phyloP scores from a whole-genome alignment of 2,797 vertebrate genomes.

The Apodemus agrarius region DNA sequence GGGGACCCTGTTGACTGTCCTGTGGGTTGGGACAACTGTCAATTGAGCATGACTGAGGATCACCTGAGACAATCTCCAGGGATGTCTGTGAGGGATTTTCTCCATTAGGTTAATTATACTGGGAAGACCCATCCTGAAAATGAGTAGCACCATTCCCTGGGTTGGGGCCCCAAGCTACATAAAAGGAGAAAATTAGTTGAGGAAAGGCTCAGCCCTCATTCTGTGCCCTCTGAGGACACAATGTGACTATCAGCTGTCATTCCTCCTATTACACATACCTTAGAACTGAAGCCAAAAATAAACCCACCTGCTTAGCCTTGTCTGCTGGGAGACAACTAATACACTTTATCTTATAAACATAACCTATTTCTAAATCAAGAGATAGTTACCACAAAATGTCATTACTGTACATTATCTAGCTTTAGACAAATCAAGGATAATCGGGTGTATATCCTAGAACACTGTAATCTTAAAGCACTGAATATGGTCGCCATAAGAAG shows the following conservation, averaged over 20 bases:
- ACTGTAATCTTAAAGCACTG: not conserved
- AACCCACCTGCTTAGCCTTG: not conserved
- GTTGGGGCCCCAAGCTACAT: not conserved
- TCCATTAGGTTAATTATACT: not conserved
- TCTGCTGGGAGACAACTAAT: not conserved
- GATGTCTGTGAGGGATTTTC: not conserved
- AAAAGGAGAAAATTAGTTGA: not conserved
- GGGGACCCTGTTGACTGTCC: no score
- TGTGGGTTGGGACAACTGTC: no score
- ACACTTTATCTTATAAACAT: constrained; percentile 8
- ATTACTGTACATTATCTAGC: not conserved
- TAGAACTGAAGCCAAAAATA: not conserved
- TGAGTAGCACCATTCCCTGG: not conserved
- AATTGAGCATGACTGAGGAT: not conserved
- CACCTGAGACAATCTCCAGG: not conserved
- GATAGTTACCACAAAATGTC: constrained; percentile 2
- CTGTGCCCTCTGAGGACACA: not conserved
- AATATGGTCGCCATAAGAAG: not conserved
- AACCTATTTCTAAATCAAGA: constrained; percentile 18
- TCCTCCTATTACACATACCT: not conserved
- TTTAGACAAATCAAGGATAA: not conserved
- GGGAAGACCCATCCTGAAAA: not conserved
- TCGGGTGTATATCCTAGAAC: not conserved
- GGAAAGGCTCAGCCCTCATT: not conserved
- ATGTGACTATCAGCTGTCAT: not conserved